Conservation (phyloP, 1,140 invertebrate species). For the Manduca sexta region DNA sequence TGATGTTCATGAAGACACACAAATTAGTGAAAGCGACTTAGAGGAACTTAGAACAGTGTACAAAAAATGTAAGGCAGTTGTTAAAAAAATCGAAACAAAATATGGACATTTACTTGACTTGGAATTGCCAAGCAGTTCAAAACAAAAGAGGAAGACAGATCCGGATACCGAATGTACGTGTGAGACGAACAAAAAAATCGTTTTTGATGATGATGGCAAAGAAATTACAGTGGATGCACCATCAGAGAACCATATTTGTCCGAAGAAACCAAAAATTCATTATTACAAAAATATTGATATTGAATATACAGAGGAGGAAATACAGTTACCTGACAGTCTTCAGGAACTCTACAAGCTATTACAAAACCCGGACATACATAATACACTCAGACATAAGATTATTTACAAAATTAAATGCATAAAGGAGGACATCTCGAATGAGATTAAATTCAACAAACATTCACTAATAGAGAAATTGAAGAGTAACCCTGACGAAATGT, state of each 20-base stretch:
- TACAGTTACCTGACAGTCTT: constrained; percentile 35
- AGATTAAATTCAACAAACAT: constrained; percentile 44
- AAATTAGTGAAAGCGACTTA: constrained; percentile 39
- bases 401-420: constrained; percentile 45
- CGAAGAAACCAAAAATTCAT: constrained; percentile 21
- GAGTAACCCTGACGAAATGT: constrained; percentile 37
- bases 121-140: constrained; percentile 1
- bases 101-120: constrained; percentile 53
- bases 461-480: constrained; percentile 41
- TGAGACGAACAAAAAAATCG: constrained; percentile 40
- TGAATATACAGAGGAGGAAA: constrained; percentile 28
- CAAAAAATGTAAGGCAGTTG: constrained; percentile 41
- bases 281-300: constrained; percentile 21
- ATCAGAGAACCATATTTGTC: constrained; percentile 40
- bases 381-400: constrained; percentile 29
- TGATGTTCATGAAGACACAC: not conserved
- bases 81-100: constrained; percentile 54
- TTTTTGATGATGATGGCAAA: constrained; percentile 52
- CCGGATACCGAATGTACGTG: constrained; percentile 33
- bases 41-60: constrained; percentile 44
- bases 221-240: constrained; percentile 23
- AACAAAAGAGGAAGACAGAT: constrained; percentile 4
- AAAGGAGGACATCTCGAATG: constrained; percentile 34
- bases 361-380: constrained; percentile 27
- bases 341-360: constrained; percentile 32